Conservation (phyloP, 1,140 invertebrate species). For the Drosophila kanapiae region DNA sequence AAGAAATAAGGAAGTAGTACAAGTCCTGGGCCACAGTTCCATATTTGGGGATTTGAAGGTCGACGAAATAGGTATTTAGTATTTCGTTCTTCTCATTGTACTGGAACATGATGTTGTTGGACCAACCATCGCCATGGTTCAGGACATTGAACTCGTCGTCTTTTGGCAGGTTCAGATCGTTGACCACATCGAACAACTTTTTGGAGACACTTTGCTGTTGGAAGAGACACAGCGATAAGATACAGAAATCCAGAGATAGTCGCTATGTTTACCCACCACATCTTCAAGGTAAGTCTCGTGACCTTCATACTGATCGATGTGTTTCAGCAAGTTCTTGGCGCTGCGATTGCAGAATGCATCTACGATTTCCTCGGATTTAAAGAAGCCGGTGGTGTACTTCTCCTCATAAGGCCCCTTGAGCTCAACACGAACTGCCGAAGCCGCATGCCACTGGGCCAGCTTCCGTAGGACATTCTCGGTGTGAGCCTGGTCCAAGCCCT, state of each 20-base stretch:
- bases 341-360: conserved; percentile 17
- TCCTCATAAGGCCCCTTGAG: conserved; percentile 82
- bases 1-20: conserved; percentile 73
- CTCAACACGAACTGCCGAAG: conserved; percentile 81
- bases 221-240: neutral
- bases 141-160: conserved; percentile 87
- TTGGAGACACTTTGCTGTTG: conserved; percentile 25
- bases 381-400: conserved; percentile 32
- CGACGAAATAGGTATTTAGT: conserved; percentile 62
- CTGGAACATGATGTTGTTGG: conserved; percentile 87
- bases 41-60: conserved; percentile 69
- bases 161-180: conserved; percentile 42
- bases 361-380: conserved; percentile 7
- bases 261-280: conserved; percentile 29
- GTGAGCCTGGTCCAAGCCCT: conserved; percentile 86
- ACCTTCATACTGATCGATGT: conserved; percentile 41
- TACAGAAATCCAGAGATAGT: neutral
- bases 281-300: conserved; percentile 54
- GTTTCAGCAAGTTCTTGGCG: conserved; percentile 2
- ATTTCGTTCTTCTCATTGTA: conserved; percentile 85
- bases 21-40: conserved; percentile 75
- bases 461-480: conserved; percentile 85
- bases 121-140: conserved; percentile 88
- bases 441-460: conserved; percentile 87
- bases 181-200: conserved; percentile 25